phyloP scores from a whole-genome alignment of 1,140 invertebrate species.

The Drosophila baimaii region DNA sequence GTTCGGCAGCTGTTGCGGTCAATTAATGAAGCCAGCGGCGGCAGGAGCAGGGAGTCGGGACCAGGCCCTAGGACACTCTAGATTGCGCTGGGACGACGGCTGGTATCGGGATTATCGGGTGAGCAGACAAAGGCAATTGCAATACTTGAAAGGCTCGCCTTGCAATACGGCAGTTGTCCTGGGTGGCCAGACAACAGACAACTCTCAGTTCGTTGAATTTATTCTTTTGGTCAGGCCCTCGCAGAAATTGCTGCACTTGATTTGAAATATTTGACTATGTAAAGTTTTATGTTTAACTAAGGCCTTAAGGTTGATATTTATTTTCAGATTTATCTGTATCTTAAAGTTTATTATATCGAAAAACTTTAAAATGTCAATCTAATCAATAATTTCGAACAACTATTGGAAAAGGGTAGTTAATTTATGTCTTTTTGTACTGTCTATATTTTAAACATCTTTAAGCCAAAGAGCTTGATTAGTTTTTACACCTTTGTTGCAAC shows the following conservation, averaged over 20 bases:
- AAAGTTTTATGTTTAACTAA: neutral
- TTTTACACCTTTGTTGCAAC: no score
- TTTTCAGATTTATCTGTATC: neutral
- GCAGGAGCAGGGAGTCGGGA: neutral
- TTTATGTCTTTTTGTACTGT: no score
- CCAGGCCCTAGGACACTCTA: conserved; percentile 3
- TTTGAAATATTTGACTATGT: neutral
- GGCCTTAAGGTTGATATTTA: neutral
- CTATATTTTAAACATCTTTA: no score
- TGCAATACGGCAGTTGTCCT: neutral
- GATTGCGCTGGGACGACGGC: conserved; percentile 1
- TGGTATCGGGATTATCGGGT: conserved; percentile 1
- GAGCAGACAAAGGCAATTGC: neutral
- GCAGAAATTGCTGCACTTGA: no score
- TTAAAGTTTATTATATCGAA: no score
- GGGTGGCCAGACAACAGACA: neutral
- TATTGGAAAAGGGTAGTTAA: no score
- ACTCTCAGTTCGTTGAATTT: neutral
- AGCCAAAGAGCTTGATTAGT: no score
- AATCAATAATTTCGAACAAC: no score
- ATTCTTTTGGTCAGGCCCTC: neutral
- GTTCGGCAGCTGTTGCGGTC: conserved; percentile 35
- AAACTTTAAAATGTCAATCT: no score
- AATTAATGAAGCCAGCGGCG: conserved; percentile 31
- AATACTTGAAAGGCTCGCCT: neutral